Evolutionary conservation across 2,113 vertebrate species (phyloP).

Genomic region (Silurus meridionalis): DNA sequence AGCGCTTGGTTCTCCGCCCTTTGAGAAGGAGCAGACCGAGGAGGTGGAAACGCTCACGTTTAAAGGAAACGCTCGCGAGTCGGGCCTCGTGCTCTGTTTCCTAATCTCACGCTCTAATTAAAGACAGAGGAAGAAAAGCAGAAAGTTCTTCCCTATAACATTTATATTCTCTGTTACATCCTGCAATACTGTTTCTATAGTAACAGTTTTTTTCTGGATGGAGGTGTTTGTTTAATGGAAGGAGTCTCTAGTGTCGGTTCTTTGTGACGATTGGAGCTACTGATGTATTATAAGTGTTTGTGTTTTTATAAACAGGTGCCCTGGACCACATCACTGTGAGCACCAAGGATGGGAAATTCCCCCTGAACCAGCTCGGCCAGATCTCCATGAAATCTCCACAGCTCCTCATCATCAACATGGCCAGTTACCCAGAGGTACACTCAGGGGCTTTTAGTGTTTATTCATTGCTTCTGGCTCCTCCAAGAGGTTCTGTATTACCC

Average conservation of each 20-base stretch:
- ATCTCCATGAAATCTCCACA: conserved; percentile 92
- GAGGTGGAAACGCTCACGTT: conserved; percentile 32
- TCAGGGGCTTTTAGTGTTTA: conserved; percentile 47
- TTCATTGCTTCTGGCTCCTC: conserved; percentile 56
- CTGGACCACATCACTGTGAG: conserved; percentile 87
- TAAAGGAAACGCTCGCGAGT: conserved; percentile 37
- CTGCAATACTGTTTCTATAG: neutral
- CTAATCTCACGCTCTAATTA: conserved; percentile 41
- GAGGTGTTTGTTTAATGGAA: no score
- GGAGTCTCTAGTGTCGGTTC: no score
- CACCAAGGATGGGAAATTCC: conserved; percentile 88
- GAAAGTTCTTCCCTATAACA: neutral
- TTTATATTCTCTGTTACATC: no score
- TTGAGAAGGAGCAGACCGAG: conserved; percentile 39
- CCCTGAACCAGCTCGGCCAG: conserved; percentile 93
- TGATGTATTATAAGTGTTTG: neutral
- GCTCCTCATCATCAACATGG: conserved; percentile 90
- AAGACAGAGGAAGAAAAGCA: neutral
- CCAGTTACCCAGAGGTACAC: conserved; percentile 86
- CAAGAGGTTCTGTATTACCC: conserved; percentile 52
- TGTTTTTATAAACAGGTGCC: conserved; percentile 73
- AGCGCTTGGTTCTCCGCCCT: conserved; percentile 37
- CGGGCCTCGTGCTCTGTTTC: conserved; percentile 18
- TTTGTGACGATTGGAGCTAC: no score
- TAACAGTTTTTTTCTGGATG: neutral